Percentiles rank a stretch among this genome's conserved stretches.
Conservation (phyloP, 1,140 invertebrate genomes). For the Scaptomyza hsui region DNA sequence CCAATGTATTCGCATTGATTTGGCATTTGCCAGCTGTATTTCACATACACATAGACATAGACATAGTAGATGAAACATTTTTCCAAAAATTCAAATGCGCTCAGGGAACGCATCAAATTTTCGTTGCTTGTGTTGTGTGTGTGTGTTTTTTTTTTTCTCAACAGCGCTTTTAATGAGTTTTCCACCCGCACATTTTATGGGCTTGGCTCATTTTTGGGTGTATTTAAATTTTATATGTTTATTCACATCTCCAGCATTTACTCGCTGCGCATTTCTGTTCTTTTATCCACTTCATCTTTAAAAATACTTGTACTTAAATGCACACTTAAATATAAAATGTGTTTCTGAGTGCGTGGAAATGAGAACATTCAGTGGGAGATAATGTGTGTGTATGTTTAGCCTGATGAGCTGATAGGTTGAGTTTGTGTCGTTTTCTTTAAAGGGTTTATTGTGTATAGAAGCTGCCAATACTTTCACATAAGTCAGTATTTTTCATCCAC, state of each 20-base stretch:
- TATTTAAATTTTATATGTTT: conserved; percentile 64
- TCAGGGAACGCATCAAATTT: conserved; percentile 26
- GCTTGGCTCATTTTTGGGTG: conserved; percentile 18
- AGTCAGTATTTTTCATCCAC: no score
- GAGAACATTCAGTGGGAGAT: conserved; percentile 17
- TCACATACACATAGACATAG: conserved; percentile 6
- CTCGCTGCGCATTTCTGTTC: conserved; percentile 39
- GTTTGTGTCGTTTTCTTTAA: no score
- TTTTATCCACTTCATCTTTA: conserved; percentile 49
- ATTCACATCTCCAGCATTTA: conserved; percentile 48
- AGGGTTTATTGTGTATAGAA: no score
- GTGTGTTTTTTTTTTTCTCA: conserved; percentile 16
- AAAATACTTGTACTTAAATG: conserved; percentile 40
- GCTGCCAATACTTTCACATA: no score
- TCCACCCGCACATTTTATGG: conserved; percentile 38
- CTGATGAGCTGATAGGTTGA: not conserved
- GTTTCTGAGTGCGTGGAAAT: conserved; percentile 62
- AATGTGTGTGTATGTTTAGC: conserved; percentile 9
- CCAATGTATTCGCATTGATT: conserved; percentile 58
- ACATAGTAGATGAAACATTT: no score
- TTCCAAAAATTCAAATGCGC: conserved; percentile 28
- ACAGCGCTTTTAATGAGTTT: conserved; percentile 45
- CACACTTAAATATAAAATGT: conserved; percentile 35
- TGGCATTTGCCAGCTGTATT: conserved; percentile 45
- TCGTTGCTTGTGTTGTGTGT: not conserved